These are phyloP conservation scores for Gonioctena quinquepunctata DNA, from an alignment of 1,140 invertebrate genomes.

Conservation along the genomic window DNA sequence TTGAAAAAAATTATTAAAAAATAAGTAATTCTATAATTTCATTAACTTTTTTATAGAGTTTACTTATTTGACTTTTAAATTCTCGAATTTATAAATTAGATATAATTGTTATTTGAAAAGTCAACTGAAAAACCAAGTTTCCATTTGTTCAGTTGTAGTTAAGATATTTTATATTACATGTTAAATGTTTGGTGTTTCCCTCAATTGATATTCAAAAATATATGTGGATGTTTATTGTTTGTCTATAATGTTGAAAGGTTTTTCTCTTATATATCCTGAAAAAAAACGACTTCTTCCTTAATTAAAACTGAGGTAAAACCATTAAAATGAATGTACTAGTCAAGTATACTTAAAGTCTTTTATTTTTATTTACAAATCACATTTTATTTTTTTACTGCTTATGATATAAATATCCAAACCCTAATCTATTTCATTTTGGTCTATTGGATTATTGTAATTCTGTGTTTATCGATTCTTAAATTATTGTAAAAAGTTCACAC, in stretches of 20 bases:
- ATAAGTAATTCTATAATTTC: too few relatives aligned
- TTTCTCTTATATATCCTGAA: not conserved
- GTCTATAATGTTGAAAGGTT: not conserved
- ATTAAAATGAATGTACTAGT: constrained; percentile 22
- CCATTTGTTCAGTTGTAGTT: not conserved
- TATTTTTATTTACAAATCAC: constrained; percentile 23
- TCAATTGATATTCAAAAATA: constrained; percentile 12
- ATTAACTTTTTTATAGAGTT: not conserved
- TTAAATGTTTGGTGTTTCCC: constrained; percentile 12
- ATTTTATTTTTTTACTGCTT: constrained; percentile 4
- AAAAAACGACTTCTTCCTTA: not conserved
- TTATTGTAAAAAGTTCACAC: not conserved
- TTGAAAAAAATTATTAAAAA: not conserved
- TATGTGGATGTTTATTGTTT: constrained; percentile 10
- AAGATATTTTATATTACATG: constrained; percentile 8
- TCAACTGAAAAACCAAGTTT: too few relatives aligned
- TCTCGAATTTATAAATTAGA: too few relatives aligned
- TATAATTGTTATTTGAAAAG: not conserved
- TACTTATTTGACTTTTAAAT: not conserved
- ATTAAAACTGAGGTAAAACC: not conserved
- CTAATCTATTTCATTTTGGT: not conserved
- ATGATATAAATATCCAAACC: not conserved
- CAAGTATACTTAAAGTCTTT: constrained; percentile 15
- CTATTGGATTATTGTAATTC: not conserved
- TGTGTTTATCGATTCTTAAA: not conserved